Base-by-base conservation (phyloP, 1,140 invertebrate genomes). In the Pogonomyrmex barbatus region DNA sequence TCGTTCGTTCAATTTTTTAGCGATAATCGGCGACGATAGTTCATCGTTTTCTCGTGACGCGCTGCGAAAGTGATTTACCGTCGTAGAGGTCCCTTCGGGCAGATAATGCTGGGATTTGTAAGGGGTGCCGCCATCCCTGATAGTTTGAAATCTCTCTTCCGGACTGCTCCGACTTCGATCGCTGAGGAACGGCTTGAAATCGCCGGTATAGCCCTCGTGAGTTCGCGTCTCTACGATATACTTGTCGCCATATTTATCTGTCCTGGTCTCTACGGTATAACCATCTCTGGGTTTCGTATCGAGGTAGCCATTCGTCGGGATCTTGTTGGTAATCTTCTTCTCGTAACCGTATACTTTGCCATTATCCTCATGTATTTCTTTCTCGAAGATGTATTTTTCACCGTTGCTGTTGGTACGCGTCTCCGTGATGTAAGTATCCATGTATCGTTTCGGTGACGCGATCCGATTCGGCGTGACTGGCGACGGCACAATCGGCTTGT, bases 151-250 rank as follows among this genome's bases (percentile, higher is more conserved):
- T 54, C 89, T 90, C 0, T 93, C 93, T 2, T 94, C 93, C 0
- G 92, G 92, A 17, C 92, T 93, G 45, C 87, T 92, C 60, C 93
- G 87, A 30, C 87, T 92, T 1, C 90, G 91, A 71, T 94, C 92
- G 63, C 93, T 92, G 39, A 94, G 87, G 47, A 94, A 93, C 0
- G 92, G 92, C n/a, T 94, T 94, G n/a, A 92, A 92, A 42, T 93
- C 87, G 70, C 92, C 91, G 8, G 88, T 71, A 45, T 93, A 94
- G 33, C 92, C 91, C 30, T 92, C 90, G 70, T 94, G 94, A 5
- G 93, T 93, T 4, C 94, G 92, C 14, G 95, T 96, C 92, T 95
- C 96, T 17, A 94, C 96, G 87, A 95, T 96, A 83, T 95, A 96
- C 91, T 93, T 95, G 92, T 95, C 95, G 86, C 93, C 95, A 70